Percentiles rank a stretch among this genome's conserved stretches.
These are phyloP conservation scores for Ciconia nigra DNA, from an alignment of 2,797 vertebrate species.

Conservation along the genomic window DNA sequence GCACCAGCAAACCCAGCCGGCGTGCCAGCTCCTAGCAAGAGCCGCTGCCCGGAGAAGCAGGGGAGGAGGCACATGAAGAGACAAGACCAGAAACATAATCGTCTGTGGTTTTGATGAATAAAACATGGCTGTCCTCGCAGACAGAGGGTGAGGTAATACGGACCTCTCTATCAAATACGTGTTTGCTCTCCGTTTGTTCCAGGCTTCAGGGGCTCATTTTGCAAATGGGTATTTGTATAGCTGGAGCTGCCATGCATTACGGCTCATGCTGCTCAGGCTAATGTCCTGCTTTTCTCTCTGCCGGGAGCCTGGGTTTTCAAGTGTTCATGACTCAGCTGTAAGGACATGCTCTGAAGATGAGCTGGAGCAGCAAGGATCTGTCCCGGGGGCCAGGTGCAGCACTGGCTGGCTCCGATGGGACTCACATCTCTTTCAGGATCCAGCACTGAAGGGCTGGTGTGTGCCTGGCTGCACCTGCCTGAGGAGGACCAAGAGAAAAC, in stretches of 20 bases:
- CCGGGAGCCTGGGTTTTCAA: not conserved
- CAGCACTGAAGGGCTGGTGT: not conserved
- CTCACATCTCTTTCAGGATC: not conserved
- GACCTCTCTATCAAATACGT: not conserved
- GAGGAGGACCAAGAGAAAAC: not conserved
- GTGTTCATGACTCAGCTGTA: not conserved
- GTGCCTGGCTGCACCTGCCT: not conserved
- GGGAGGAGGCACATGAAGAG: not conserved
- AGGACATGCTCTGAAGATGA: not conserved
- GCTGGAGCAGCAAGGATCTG: not conserved
- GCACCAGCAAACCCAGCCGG: not conserved
- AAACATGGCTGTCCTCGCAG: not conserved
- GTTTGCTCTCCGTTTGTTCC: not conserved
- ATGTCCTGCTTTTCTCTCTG: not conserved
- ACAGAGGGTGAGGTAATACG: not conserved
- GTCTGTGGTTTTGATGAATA: not conserved
- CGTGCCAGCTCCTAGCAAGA: not conserved
- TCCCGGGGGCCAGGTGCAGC: fast-evolving
- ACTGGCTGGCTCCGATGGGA: not conserved
- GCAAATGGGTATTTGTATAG: not conserved
- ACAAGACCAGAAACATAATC: not conserved
- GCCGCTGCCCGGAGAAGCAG: not conserved
- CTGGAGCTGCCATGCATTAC: not conserved
- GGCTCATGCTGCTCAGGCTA: not conserved
- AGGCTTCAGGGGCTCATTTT: not conserved